Conservation (phyloP, 2,888 invertebrate genomes). For the Apamea epomidion region DNA sequence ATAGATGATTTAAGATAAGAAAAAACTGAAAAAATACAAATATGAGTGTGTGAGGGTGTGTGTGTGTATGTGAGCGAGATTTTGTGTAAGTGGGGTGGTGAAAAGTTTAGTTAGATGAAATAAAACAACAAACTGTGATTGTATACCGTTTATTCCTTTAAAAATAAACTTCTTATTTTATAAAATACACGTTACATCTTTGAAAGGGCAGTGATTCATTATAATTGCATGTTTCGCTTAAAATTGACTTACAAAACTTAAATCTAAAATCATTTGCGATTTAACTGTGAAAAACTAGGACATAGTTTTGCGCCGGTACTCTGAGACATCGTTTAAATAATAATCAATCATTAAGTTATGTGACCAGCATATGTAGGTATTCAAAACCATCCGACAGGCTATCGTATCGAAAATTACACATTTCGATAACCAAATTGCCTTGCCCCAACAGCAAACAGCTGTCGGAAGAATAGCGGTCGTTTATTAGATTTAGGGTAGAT, state of each 20-base stretch:
- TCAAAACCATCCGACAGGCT: no score
- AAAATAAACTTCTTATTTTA: conserved; percentile 23
- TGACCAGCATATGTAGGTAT: no score
- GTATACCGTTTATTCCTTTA: conserved; percentile 2
- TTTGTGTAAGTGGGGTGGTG: no score
- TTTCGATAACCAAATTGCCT: no score
- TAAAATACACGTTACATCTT: conserved; percentile 12
- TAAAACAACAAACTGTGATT: conserved; percentile 26
- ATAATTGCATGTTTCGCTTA: conserved; percentile 23
- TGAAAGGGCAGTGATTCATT: conserved; percentile 31
- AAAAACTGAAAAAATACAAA: no score
- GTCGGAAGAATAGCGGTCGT: no score
- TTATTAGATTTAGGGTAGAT: no score
- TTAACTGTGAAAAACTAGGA: conserved; percentile 2
- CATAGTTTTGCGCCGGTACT: background rate
- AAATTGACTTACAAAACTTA: conserved; percentile 3
- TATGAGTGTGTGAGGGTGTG: no score
- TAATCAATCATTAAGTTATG: background rate
- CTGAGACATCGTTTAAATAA: background rate
- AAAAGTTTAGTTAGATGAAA: background rate
- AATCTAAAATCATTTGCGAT: background rate
- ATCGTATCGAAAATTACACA: no score
- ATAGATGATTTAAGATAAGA: no score
- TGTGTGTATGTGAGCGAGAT: no score
- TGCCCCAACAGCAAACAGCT: no score